Base-by-base conservation (phyloP, 92 coral and sea anemone genomes). In the Porites lobata region DNA sequence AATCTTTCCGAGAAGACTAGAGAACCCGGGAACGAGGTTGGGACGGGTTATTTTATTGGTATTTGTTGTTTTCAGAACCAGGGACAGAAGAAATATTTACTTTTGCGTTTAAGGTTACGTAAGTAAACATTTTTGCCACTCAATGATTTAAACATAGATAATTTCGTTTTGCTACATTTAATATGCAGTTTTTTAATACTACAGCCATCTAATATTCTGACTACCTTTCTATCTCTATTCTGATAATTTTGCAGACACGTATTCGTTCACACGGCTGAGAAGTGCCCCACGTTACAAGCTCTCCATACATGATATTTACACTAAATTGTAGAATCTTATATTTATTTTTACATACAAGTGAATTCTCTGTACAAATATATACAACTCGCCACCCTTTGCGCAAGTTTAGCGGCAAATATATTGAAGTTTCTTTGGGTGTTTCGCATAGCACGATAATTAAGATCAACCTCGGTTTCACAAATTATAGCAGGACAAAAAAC, bases 361-460 rank as follows among this genome's bases (percentile, higher is more conserved):
- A 38, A 7, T 62, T 63, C 78, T 74, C 64, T 84, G 79, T 84
- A 84, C 87, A 84, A 72, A 84, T 84, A 29, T 75, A 75, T 50
- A 75, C 22, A 20, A 57, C 1, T 50, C 12, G 64, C 50, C 38
- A 63, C 24, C 19, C 50, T 19, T 51, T 17, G 26, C 69, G 84
- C 51, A 62, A 65, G n/a, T 20, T 9, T 29, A 15, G 86, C 50
- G 32, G 50, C 32, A 69, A 12, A 65, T 6, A 17, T 29, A 18
- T 7, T 19, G 8, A 32, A 56, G 11, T 14, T 56, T 8, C 11
- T 9, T 17, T 17, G 2, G 32, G 72, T 14, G 20, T 43, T 54
- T 63, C 47, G 26, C 26, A 38, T 32, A 13, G n/a, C 50, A 64
- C 22, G 13, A 15, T 13, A 70, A 43, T 29, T 13, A 10, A 68